Evolutionary conservation across 1,140 invertebrate genomes (phyloP), one percentile per base, ranked within the genome.

Genomic region (Elymnias hypermnestra): DNA sequence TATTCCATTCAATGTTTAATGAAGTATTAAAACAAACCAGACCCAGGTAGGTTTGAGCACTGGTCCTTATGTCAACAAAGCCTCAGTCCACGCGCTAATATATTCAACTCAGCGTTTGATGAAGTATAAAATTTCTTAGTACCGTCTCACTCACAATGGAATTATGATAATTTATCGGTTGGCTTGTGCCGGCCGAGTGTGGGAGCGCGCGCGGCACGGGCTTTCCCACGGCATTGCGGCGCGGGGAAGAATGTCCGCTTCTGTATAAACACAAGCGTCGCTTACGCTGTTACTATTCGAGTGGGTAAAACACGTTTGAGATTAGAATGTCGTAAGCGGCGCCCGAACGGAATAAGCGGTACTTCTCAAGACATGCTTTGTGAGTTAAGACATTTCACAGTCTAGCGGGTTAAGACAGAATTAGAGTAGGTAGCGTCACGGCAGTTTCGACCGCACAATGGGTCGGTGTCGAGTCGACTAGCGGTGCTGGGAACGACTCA

Each of bases 91-190:
- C 78, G 78, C 77, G 82, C 82, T 82, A 82, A 85, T 71, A 62
- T 78, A 85, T 83, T 85, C 81, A 82, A 73, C 69, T 57, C 76
- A 63, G 60, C 82, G 75, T 83, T 83, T 82, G 78, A 83, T 85
- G 77, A 83, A 83, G 78, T 83, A 83, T 83, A 78, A 82, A 82
- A 85, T 85, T 85, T 85, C 82, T 83, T 76, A 74, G 81, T 79
- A 85, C 70, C 75, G 78, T 82, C 78, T 82, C 81, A 79, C 74
- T 82, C 78, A 85, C 82, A 85, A 85, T 85, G 72, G 78, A 83
- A 85, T 85, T 85, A 85, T 85, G 82, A 85, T 85, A 83, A 85
- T 85, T 85, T 85, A 85, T 85, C 82, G 82, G 72, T 82, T 85
- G 82, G 82, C 82, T 85, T 85, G 82, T 85, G 82, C 82, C 82